Evolutionary conservation across 2,888 invertebrate species (phyloP), one percentile per base, ranked within the genome.

Genomic region (Hypena proboscidalis): DNA sequence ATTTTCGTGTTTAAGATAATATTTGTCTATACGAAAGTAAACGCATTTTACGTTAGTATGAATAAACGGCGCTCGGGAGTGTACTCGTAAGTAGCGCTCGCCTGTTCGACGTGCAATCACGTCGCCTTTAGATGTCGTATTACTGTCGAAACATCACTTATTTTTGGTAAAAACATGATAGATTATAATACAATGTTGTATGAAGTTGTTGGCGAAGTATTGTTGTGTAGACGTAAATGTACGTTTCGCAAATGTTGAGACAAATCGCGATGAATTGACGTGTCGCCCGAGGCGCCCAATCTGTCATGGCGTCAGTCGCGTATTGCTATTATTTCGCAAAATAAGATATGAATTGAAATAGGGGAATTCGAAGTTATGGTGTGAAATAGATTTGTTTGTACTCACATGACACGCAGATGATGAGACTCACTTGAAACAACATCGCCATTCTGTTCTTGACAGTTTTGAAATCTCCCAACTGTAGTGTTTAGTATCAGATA

Each of bases 121-220:
- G 15, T 17, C 21, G 26, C 31, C 10, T 9, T 36, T 9, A n/a
- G 7, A 3, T 29, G 36, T 36, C 36, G 21, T 29, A 36, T 36
- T 27, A 27, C 13, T 30, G 42, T 27, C 42, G n/a, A 11, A 7
- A 14, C 5, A 11, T 13, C 2, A 11, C 11, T 17, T 11, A 14
- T 11, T 34, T 17, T 17, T 27, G 4, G n/a, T n/a, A 11, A 2
- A 15, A 7, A 10, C 10, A 14, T 29, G 26, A 40, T 10, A 7
- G 10, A 15, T 15, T 32, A 21, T 9, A 11, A 21, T 6, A 3
- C 31, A 25, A 25, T 19, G 15, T 20, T 27, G 7, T 4, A n/a
- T 4, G n/a, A 31, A 2, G 4, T 15, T 23, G 15, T n/a, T 13
- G 11, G 17, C 30, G 5, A 8, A 17, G 14, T 38, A 5, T 31